Conservation (phyloP, 2,113 vertebrate genomes). For the Hystrix cristata region DNA sequence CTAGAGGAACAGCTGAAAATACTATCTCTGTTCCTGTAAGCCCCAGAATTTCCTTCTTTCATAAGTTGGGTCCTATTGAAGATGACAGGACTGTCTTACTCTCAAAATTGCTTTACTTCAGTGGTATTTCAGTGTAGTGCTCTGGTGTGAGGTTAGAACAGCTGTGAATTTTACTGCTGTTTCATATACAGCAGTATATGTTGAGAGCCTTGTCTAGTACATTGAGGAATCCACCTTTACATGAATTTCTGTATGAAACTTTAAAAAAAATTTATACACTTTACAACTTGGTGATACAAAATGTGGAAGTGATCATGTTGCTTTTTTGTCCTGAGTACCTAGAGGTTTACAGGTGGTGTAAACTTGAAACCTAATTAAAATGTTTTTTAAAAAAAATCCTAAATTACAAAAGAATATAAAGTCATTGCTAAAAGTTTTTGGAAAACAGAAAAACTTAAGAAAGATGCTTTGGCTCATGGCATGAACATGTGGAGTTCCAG, state of each 20-base stretch:
- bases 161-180: not conserved
- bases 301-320: conserved; percentile 1
- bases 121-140: not conserved
- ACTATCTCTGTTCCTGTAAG: not conserved
- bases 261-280: not conserved
- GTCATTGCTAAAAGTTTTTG: conserved; percentile 5
- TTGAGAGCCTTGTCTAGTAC: not conserved
- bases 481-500: not conserved
- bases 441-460: conserved; percentile 45
- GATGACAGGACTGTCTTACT: not conserved
- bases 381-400: not conserved
- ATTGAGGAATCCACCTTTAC: not conserved
- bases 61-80: not conserved
- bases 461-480: not conserved
- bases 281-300: not conserved
- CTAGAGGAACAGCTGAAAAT: not conserved
- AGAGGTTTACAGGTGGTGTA: not conserved
- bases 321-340: not conserved
- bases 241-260: not conserved
- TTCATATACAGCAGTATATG: not conserved
- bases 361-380: not conserved
- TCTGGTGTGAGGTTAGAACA: not conserved
- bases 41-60: not conserved
- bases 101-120: not conserved
- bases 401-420: conserved; percentile 44